Evolutionary conservation across 1,140 invertebrate genomes (phyloP).

Genomic region (Bombus huntii): DNA sequence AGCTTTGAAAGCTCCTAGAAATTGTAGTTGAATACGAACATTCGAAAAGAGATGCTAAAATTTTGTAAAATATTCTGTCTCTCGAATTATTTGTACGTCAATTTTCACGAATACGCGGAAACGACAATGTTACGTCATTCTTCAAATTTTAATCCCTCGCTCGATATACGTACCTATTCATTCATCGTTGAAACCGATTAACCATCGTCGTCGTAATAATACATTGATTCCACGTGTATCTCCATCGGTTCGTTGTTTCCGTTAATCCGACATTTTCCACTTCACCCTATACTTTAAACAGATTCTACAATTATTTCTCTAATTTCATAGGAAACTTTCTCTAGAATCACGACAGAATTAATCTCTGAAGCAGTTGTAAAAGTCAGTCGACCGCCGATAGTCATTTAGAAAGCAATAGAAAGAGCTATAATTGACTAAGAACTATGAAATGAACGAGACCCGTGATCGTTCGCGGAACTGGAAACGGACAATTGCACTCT

Average conservation of each 20-base stretch:
- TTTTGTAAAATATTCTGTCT: background rate
- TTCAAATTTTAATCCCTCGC: background rate
- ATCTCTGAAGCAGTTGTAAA: background rate
- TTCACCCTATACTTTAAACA: background rate
- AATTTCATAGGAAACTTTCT: too few relatives aligned
- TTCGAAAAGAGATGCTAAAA: background rate
- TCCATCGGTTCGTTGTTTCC: background rate
- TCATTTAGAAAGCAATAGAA: background rate
- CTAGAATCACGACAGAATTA: too few relatives aligned
- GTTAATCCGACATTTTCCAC: background rate
- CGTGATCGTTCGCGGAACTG: conserved; percentile 29
- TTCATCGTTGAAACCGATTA: background rate
- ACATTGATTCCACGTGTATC: background rate
- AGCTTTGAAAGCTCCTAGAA: background rate
- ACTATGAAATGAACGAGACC: conserved; percentile 27
- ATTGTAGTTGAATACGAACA: background rate
- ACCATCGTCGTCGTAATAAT: background rate
- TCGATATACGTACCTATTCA: background rate
- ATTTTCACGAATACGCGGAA: background rate
- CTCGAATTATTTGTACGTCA: background rate
- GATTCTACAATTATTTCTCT: background rate
- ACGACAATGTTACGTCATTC: background rate
- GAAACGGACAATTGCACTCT: conserved; percentile 55
- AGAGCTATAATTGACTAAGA: background rate
- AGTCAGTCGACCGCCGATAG: background rate